Base-by-base conservation (phyloP, 2,797 vertebrate genomes). In the Syngnathus rostellatus region DNA sequence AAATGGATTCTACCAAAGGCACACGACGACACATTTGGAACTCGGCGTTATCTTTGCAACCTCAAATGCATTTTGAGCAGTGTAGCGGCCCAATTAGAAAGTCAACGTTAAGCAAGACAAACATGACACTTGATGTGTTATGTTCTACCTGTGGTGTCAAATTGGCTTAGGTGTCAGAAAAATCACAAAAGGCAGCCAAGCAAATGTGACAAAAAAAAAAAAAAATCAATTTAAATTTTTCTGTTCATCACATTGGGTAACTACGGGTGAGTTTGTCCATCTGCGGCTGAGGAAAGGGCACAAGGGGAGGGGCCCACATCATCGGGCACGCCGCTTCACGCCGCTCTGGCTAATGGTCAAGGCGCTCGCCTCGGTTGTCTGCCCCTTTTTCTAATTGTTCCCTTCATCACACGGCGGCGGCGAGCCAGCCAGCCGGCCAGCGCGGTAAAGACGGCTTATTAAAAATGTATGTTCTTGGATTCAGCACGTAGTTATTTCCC, bases 341-440 rank as follows among this genome's bases (percentile, higher is more conserved):
- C 76, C 72, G 77, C 74, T 73, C 73, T 79, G 69, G 76, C 73
- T 86, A 84, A 89, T 85, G 81, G 63, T 63, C 78, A 64, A 59
- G 69, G 69, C 71, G 77, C 79, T 77, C 68, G 71, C 76, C 19
- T 76, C 72, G 72, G 64, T 77, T 68, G 55, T 68, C 58, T 75
- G 37, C 21, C 71, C 68, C 61, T 73, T 76, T 65, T 0, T 5
- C 73, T 80, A 80, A 78, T 80, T 81, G 75, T 71, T 81, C 57
- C 43, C 72, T 74, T 78, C 79, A 82, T 81, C 74, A 76, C 71
- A 74, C 72, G 68, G 67, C 77, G 58, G 62, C 67, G 71, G 65
- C 4, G 43, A 51, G 7, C 23, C 3, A 12, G 12, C 6, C 8
- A 1, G 55, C 4, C 14, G 1, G 55, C 8, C 14, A 2, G 25